Base-by-base conservation (phyloP, 2,113 vertebrate genomes). In the Vireo altiloquus region DNA sequence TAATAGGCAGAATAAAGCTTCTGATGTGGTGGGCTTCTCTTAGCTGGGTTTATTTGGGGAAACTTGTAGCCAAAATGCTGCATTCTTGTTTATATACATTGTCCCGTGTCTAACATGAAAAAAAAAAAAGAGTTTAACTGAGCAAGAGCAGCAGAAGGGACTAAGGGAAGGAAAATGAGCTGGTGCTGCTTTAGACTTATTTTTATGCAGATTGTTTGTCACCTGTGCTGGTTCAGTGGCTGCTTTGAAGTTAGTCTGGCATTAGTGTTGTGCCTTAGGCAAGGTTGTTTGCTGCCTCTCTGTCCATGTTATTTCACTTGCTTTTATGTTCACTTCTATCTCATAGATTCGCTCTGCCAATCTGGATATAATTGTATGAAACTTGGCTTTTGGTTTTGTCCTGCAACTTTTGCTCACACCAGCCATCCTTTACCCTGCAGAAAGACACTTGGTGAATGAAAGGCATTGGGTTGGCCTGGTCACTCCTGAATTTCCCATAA, bases 181-280 rank as follows among this genome's bases (percentile, higher is more conserved):
- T 2, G 15, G 59, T 3, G 13, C 70, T 31, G 59, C 15, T 76
- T 59, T 14, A 11, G 10, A 42, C 25, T 85, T 11, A 24, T 90
- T 78, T 21, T 82, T 82, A 53, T 46, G 78, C 80, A 49, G 49
- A 19, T 47, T 85, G 76, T 79, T 96, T 96, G 96, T 97, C 96
- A 91, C 87, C 87, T 96, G 54, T 13, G 75, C 27, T 59, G 92
- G 81, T 87, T 84, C 49, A 14, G 89, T 39, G 64, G 74, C n/a
- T 70, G 95, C 95, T 95, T 94, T 97, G 95, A 96, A 82, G 77
- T 91, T 53, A 68, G 42, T 94, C 85, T 83, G 71, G 84, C 83
- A 14, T 92, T 81, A 39, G 65, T 60, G 61, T 87, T 63, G 74
- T 60, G 89, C 94, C 96, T 82, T 66, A 82, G 92, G 94, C 92